These are phyloP conservation scores for Nicator chloris DNA, from an alignment of 2,113 vertebrate genomes.

Conservation along the genomic window DNA sequence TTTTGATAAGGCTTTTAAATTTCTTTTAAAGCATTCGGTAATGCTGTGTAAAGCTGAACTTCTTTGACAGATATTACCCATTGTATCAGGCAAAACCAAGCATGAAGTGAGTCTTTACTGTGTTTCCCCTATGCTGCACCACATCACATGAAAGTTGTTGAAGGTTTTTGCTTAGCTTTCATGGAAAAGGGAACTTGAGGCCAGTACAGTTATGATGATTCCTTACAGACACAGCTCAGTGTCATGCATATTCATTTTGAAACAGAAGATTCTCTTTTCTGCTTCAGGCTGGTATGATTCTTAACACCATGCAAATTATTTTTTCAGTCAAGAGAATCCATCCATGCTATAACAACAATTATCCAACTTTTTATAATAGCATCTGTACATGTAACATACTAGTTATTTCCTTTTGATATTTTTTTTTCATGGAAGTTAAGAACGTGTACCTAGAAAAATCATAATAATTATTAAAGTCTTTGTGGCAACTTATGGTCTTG, in stretches of 20 bases:
- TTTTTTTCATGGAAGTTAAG: neutral
- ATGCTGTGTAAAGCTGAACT: neutral
- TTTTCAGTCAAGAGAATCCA: neutral
- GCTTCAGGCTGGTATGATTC: neutral
- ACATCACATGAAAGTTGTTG: neutral
- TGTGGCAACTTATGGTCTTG: neutral
- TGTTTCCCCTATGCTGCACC: neutral
- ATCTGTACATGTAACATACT: neutral
- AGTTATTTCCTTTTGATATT: neutral
- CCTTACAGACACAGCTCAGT: neutral
- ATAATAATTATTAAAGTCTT: neutral
- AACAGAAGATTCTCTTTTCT: neutral
- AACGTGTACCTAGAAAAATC: neutral
- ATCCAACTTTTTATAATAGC: neutral
- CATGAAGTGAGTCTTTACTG: neutral
- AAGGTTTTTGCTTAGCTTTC: neutral
- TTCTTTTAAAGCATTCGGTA: neutral
- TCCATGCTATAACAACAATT: neutral
- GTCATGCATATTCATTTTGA: neutral
- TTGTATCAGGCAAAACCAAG: neutral
- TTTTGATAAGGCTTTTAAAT: neutral
- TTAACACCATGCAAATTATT: neutral
- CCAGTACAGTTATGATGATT: neutral
- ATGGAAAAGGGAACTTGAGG: neutral
- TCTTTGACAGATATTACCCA: neutral